Percentiles rank a stretch among this genome's conserved stretches.
Evolutionary conservation across 1,140 invertebrate species (phyloP).

Genomic region (Plutomurus gul): DNA sequence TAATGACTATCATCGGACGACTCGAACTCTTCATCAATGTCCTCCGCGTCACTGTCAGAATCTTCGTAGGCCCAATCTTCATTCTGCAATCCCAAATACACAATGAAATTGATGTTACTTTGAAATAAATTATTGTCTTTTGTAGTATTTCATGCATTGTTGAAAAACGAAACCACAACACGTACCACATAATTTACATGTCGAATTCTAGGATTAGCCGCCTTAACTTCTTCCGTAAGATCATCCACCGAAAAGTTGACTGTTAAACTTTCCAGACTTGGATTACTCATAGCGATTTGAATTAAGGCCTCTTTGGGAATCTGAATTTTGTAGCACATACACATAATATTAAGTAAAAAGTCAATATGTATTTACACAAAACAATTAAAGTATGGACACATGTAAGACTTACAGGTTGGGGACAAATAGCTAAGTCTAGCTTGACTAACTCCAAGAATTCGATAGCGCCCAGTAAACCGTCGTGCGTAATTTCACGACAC

Average conservation of each 20-base stretch:
- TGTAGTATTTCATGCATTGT: background rate
- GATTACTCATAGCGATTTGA: constrained; percentile 24
- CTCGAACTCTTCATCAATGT: constrained; percentile 33
- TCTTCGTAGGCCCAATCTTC: constrained; percentile 35
- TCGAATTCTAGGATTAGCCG: background rate
- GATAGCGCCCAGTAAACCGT: background rate
- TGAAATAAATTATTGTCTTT: background rate
- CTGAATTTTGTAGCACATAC: background rate
- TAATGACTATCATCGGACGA: background rate
- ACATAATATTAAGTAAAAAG: background rate
- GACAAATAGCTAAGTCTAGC: background rate
- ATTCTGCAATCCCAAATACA: constrained; percentile 19
- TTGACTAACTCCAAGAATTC: background rate
- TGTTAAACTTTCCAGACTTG: constrained; percentile 11
- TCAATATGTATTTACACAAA: background rate
- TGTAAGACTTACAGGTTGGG: background rate
- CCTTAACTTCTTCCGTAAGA: background rate
- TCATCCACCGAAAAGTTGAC: background rate
- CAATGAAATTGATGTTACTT: background rate
- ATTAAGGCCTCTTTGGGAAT: constrained; percentile 13
- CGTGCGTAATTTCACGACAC: background rate
- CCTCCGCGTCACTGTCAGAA: constrained; percentile 33
- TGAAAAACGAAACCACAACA: background rate
- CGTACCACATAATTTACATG: background rate
- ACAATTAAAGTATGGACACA: background rate